A percentile compares a stretch with the other conserved stretches of the same genome.
Conservation (phyloP, 2,797 vertebrate genomes). For the Apogon hyalosoma region DNA sequence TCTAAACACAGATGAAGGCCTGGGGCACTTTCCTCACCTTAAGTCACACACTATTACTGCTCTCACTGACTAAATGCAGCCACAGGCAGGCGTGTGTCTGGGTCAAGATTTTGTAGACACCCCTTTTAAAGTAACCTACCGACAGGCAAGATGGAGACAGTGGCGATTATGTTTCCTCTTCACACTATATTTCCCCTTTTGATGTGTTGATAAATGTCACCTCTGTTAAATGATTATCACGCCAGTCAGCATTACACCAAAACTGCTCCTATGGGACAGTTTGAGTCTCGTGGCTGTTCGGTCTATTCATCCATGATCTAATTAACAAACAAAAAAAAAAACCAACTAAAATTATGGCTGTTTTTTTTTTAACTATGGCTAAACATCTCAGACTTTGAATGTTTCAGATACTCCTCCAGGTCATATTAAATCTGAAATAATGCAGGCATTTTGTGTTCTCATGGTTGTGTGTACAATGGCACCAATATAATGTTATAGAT, state of each 20-base stretch:
- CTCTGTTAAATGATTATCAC: slow-evolving; percentile 60
- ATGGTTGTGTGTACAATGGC: too few species aligned
- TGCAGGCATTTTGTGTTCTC: not conserved
- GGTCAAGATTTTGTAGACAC: slow-evolving; percentile 61
- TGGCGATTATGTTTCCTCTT: slow-evolving; percentile 64
- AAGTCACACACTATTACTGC: slow-evolving; percentile 83
- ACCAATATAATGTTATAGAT: too few species aligned
- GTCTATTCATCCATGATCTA: slow-evolving; percentile 40
- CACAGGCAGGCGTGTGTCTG: slow-evolving; percentile 71
- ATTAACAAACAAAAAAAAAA: too few species aligned
- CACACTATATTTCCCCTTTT: slow-evolving; percentile 60
- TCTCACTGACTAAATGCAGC: slow-evolving; percentile 78
- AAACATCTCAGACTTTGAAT: too few species aligned
- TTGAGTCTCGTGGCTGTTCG: slow-evolving; percentile 31
- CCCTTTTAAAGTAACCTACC: slow-evolving; percentile 54
- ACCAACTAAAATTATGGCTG: too few species aligned
- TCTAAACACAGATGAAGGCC: slow-evolving; percentile 72
- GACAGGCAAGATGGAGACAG: slow-evolving; percentile 50
- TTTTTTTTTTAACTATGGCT: too few species aligned
- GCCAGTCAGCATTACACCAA: slow-evolving; percentile 54
- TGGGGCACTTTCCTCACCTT: slow-evolving; percentile 79
- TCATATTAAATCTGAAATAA: slow-evolving; percentile 22
- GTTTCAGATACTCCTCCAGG: too few species aligned
- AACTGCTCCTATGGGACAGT: slow-evolving; percentile 48
- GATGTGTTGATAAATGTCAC: slow-evolving; percentile 77